These are phyloP conservation scores for Oryzias sinensis DNA, from an alignment of 2,797 vertebrate genomes.

Conservation along the genomic window DNA sequence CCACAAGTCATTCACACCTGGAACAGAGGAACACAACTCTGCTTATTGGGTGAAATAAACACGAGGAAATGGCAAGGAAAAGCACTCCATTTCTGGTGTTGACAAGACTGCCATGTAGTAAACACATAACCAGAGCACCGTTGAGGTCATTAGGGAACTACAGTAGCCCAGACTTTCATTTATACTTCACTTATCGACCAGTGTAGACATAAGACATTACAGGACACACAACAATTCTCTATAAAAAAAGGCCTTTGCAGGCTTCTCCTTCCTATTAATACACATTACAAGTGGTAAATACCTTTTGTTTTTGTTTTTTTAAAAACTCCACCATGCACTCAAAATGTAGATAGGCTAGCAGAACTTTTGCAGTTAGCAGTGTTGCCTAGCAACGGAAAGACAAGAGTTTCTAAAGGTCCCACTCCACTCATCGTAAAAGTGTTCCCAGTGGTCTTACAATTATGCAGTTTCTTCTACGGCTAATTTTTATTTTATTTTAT, in stretches of 20 bases:
- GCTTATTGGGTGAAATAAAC: conserved; percentile 47
- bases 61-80: conserved; percentile 58
- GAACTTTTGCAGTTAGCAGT: conserved; percentile 34
- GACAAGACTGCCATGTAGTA: conserved; percentile 43
- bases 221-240: conserved; percentile 28
- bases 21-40: conserved; percentile 64
- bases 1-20: conserved; percentile 80
- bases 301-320: neutral
- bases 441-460: too few relatives aligned
- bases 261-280: conserved; percentile 9
- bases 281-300: neutral
- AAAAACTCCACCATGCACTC: conserved; percentile 1
- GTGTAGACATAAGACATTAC: conserved; percentile 37
- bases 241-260: conserved; percentile 21
- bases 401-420: conserved; percentile 12
- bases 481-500: too few relatives aligned
- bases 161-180: conserved; percentile 48
- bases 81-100: conserved; percentile 57
- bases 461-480: too few relatives aligned
- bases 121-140: conserved; percentile 53
- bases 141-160: conserved; percentile 47
- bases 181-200: conserved; percentile 44
- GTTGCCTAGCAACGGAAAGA: conserved; percentile 62
- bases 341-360: neutral
- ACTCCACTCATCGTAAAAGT: too few relatives aligned